Evolutionary conservation across 1,140 invertebrate genomes (phyloP).

Genomic region (Parapsyche elsis): DNA sequence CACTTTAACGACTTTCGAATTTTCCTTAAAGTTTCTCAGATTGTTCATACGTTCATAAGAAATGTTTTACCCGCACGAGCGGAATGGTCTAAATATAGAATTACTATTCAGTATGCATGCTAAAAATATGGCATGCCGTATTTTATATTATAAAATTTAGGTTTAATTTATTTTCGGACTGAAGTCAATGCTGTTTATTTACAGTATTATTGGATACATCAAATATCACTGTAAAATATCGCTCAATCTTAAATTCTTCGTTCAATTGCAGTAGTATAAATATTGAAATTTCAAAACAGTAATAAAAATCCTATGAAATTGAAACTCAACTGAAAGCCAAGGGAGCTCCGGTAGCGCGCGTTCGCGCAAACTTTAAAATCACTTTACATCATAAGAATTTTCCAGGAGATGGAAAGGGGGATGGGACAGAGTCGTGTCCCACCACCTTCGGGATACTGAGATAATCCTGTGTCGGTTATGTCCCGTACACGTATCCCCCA

Average conservation of each 20-base stretch:
- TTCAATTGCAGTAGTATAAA: too few relatives aligned
- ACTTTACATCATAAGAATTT: conserved; percentile 53
- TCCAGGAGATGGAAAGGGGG: background rate
- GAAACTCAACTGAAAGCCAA: background rate
- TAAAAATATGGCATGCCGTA: too few relatives aligned
- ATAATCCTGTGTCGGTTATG: background rate
- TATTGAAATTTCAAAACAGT: too few relatives aligned
- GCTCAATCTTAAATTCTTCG: too few relatives aligned
- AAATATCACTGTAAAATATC: too few relatives aligned
- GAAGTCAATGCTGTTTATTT: too few relatives aligned
- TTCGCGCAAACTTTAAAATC: conserved; percentile 49
- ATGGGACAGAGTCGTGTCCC: background rate
- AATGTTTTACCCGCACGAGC: background rate
- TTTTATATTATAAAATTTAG: too few relatives aligned
- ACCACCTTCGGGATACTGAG: background rate
- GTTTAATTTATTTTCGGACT: too few relatives aligned
- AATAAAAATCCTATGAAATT: background rate
- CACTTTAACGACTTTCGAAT: conserved; percentile 45
- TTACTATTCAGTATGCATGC: too few relatives aligned
- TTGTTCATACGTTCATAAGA: conserved; percentile 27
- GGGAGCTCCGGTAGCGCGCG: background rate
- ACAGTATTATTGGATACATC: too few relatives aligned
- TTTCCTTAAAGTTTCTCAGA: conserved; percentile 18
- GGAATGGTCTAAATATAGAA: too few relatives aligned
- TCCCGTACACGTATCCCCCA: background rate